phyloP scores from a whole-genome alignment of 2,888 invertebrate species.

The Mythimna ferrago region DNA sequence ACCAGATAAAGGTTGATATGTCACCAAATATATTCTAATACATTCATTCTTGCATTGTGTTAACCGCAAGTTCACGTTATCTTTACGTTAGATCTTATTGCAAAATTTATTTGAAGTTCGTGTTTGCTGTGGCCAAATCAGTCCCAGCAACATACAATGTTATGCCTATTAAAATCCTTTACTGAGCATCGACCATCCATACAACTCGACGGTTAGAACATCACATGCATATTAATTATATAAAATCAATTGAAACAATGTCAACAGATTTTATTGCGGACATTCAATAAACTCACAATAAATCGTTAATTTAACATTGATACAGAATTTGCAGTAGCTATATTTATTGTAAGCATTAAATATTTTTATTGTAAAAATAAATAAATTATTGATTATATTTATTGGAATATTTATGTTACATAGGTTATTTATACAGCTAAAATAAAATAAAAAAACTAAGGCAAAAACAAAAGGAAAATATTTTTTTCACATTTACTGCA shows the following conservation, averaged over 20 bases:
- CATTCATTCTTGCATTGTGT: too few relatives aligned
- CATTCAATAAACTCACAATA: conserved; percentile 32
- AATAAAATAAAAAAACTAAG: too few relatives aligned
- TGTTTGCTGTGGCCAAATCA: not conserved
- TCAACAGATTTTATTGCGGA: not conserved
- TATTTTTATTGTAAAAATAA: conserved; percentile 12
- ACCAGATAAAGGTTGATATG: too few relatives aligned
- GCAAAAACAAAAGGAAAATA: too few relatives aligned
- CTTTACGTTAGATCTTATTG: not conserved
- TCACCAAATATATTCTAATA: too few relatives aligned
- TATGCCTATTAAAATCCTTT: not conserved
- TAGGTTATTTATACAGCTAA: not conserved
- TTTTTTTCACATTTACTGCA: too few relatives aligned
- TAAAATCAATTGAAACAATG: conserved; percentile 22
- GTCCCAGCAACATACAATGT: not conserved
- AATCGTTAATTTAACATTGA: conserved; percentile 9
- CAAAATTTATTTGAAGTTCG: not conserved
- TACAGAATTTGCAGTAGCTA: conserved; percentile 14
- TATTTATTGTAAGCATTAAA: not conserved
- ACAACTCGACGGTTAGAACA: not conserved
- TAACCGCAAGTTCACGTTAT: not conserved
- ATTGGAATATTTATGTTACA: not conserved
- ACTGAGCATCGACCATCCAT: not conserved
- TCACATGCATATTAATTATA: conserved; percentile 14
- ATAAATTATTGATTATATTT: not conserved